These are phyloP conservation scores for Felis catus DNA, from an alignment of 2,113 vertebrate species.

Conservation along the genomic window DNA sequence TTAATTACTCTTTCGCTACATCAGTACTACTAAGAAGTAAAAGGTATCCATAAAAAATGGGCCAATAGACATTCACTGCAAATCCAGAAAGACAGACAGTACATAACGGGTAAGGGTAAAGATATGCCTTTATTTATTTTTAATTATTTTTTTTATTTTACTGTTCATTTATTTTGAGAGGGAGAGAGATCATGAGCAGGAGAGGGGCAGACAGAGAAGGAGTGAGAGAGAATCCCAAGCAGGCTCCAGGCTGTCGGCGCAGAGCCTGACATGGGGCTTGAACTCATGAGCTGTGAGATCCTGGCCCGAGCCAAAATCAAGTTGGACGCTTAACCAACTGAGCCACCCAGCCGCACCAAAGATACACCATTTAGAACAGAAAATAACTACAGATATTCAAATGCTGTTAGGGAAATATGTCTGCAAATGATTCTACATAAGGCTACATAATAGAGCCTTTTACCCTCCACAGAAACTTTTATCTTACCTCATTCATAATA, in stretches of 20 bases:
- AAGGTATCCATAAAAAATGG: not conserved
- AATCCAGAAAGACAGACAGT: not conserved
- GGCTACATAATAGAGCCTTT: not conserved
- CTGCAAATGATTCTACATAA: slow-evolving; percentile 7
- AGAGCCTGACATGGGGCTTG: too few relatives aligned
- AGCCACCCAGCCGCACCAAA: too few relatives aligned
- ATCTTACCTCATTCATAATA: not conserved
- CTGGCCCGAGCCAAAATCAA: too few relatives aligned
- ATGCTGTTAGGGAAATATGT: not conserved
- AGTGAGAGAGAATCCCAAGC: too few relatives aligned
- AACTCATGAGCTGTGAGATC: too few relatives aligned
- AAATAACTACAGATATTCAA: slow-evolving; percentile 11
- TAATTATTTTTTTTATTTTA: too few relatives aligned
- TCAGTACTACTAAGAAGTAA: not conserved
- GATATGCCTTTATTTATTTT: not conserved
- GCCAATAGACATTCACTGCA: not conserved
- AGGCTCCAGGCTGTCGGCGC: too few relatives aligned
- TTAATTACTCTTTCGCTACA: not conserved
- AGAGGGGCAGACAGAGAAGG: too few relatives aligned
- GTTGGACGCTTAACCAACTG: too few relatives aligned
- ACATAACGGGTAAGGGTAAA: not conserved
- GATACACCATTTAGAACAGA: not conserved
- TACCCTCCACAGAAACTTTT: not conserved
- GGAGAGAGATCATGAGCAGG: too few relatives aligned
- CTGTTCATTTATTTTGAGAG: too few relatives aligned